phyloP scores from a whole-genome alignment of 2,888 invertebrate genomes.

The Thumatha senex region DNA sequence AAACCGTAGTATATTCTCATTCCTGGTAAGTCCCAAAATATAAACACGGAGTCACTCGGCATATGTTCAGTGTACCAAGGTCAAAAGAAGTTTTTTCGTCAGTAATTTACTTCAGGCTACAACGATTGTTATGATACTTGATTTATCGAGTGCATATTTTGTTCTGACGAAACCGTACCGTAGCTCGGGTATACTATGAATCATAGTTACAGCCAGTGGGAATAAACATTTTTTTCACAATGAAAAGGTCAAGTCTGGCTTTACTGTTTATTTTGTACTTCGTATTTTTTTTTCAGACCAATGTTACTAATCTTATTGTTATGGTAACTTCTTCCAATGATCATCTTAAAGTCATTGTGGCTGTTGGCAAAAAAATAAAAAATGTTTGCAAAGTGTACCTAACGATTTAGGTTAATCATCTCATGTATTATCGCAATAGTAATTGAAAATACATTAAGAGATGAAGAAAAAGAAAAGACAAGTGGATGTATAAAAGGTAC shows the following conservation, averaged over 20 bases:
- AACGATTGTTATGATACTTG: slow-evolving; percentile 66
- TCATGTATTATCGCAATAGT: no score
- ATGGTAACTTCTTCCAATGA: no score
- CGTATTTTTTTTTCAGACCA: background rate
- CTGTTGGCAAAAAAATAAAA: no score
- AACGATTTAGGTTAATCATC: no score
- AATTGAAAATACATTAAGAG: no score
- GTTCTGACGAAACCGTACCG: slow-evolving; percentile 52
- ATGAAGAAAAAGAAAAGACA: no score
- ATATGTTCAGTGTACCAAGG: slow-evolving; percentile 42
- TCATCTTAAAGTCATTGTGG: no score
- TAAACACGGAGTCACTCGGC: slow-evolving; percentile 35
- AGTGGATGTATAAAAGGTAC: no score
- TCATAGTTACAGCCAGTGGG: slow-evolving; percentile 53
- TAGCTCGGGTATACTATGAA: slow-evolving; percentile 55
- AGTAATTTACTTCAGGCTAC: slow-evolving; percentile 50
- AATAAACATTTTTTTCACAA: slow-evolving; percentile 51
- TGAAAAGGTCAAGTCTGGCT: slow-evolving; percentile 48
- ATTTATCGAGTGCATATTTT: slow-evolving; percentile 69
- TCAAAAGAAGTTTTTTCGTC: slow-evolving; percentile 46
- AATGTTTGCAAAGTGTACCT: no score
- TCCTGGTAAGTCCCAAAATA: slow-evolving; percentile 39
- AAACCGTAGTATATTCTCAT: slow-evolving; percentile 34
- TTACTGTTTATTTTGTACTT: slow-evolving; percentile 34
- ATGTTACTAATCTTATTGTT: no score